These are phyloP conservation scores for Mesembrinibis cayennensis DNA, from an alignment of 2,113 vertebrate species.

Conservation along the genomic window DNA sequence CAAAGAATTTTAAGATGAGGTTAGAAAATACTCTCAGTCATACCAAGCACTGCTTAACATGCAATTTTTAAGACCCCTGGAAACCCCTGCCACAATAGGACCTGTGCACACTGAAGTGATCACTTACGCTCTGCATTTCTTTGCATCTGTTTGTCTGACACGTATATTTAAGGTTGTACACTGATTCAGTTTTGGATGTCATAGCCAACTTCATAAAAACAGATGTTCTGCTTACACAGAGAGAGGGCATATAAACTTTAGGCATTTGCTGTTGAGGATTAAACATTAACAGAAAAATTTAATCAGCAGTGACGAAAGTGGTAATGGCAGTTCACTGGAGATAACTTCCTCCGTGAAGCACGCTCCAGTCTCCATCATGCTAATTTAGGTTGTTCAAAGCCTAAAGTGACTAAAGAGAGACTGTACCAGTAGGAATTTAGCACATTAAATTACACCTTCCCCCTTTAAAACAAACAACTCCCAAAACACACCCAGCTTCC, in stretches of 20 bases:
- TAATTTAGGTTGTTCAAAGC: neutral
- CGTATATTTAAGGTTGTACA: neutral
- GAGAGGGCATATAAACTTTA: neutral
- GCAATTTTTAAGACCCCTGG: neutral
- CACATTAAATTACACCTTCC: neutral
- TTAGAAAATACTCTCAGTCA: neutral
- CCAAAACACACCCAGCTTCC: neutral
- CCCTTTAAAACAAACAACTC: neutral
- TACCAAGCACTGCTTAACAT: neutral
- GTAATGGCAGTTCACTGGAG: slow-evolving; percentile 3
- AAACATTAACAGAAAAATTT: slow-evolving; percentile 12
- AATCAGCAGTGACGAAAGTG: neutral
- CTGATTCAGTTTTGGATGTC: neutral
- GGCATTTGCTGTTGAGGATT: neutral
- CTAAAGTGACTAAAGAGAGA: neutral
- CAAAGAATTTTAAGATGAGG: neutral
- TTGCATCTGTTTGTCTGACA: neutral
- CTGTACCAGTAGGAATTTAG: neutral
- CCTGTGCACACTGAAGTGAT: fast-evolving
- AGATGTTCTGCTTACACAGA: neutral
- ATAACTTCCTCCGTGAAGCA: neutral
- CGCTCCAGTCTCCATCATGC: neutral
- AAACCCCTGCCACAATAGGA: neutral
- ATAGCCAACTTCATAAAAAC: neutral
- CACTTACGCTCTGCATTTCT: neutral